phyloP scores from a whole-genome alignment of 1,140 invertebrate genomes.

The Myzus persicae region DNA sequence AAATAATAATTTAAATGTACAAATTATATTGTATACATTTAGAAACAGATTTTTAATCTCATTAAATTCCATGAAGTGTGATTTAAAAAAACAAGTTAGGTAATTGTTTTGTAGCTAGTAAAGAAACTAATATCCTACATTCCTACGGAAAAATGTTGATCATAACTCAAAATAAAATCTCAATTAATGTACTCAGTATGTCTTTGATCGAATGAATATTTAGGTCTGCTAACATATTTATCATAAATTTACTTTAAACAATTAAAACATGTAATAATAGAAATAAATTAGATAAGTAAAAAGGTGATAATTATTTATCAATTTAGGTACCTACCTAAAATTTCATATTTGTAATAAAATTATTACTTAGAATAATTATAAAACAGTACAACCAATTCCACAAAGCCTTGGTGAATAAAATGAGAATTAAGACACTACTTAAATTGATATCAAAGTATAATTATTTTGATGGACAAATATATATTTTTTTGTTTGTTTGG shows the following conservation, averaged over 20 bases:
- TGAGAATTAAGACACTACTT: not conserved
- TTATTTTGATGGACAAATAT: not conserved
- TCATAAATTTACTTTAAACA: not conserved
- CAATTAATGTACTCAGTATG: not conserved
- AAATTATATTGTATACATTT: not conserved
- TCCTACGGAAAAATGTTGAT: not conserved
- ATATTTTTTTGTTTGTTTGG: not conserved
- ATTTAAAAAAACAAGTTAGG: not conserved
- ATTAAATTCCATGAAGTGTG: not conserved
- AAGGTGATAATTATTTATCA: not conserved
- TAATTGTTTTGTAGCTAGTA: not conserved
- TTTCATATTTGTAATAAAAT: not conserved
- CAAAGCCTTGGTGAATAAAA: not conserved
- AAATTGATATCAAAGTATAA: not conserved
- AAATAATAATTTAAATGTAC: not conserved
- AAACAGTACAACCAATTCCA: not conserved
- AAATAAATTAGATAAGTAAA: slow-evolving; percentile 7
- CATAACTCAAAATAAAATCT: too few species aligned
- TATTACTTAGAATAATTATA: not conserved
- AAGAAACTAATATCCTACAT: not conserved
- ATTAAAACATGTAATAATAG: not conserved
- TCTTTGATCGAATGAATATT: not conserved
- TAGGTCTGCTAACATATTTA: not conserved
- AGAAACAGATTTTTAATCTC: not conserved
- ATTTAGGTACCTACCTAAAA: not conserved